Percentiles rank a stretch among this genome's conserved stretches.
phyloP scores from a whole-genome alignment of 2,113 vertebrate species.

The Blennius ocellaris region DNA sequence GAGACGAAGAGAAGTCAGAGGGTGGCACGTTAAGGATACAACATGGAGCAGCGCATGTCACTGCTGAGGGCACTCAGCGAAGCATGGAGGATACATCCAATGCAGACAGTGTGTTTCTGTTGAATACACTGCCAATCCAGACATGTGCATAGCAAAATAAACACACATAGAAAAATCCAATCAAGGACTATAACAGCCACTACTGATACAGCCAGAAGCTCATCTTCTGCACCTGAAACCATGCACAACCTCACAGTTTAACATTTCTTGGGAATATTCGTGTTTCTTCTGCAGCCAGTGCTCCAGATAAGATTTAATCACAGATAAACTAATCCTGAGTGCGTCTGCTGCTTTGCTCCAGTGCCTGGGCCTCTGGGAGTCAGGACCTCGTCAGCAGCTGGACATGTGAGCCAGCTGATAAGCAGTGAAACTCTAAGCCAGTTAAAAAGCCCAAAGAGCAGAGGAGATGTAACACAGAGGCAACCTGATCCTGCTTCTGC shows the following conservation, averaged over 20 bases:
- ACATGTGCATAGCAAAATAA: neutral
- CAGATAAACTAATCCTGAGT: conserved; percentile 48
- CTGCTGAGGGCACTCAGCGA: conserved; percentile 8
- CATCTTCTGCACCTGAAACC: conserved; percentile 9
- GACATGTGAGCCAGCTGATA: conserved; percentile 76
- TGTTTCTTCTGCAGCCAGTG: conserved; percentile 12
- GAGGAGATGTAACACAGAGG: conserved; percentile 52
- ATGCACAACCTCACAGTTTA: neutral
- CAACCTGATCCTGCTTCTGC: conserved; percentile 69
- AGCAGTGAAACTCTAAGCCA: conserved; percentile 78
- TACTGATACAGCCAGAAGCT: neutral
- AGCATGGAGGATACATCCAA: conserved; percentile 12
- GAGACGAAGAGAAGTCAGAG: neutral
- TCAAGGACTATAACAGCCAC: neutral
- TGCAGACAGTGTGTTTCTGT: neutral
- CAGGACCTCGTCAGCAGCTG: conserved; percentile 37
- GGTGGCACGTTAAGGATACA: neutral
- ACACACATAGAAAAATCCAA: neutral
- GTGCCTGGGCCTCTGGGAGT: conserved; percentile 36
- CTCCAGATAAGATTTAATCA: conserved; percentile 44
- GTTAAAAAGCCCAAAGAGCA: conserved; percentile 48
- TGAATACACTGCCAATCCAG: neutral
- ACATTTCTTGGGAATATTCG: neutral
- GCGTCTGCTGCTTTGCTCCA: conserved; percentile 18
- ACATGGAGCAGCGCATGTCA: neutral